Percentiles rank a stretch among this genome's conserved stretches.
phyloP scores from a whole-genome alignment of 2,888 invertebrate genomes.

The Dendrolimus houi region DNA sequence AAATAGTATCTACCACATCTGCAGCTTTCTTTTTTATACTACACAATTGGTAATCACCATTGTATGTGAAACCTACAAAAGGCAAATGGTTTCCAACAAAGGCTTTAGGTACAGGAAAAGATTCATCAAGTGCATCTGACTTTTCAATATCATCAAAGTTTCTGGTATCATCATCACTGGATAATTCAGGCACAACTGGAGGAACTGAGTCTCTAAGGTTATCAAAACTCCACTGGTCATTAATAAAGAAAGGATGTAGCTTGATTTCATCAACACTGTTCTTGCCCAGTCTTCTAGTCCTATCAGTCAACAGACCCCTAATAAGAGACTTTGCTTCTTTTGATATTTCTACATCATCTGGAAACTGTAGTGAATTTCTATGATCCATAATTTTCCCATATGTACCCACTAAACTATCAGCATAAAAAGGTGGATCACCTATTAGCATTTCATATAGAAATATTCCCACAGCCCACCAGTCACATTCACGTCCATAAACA shows the following conservation, averaged over 20 bases:
- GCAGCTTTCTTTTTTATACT: constrained; percentile 58
- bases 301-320: constrained; percentile 94
- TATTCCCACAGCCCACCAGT: constrained; percentile 99
- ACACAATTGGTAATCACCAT: constrained; percentile 91
- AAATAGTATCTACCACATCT: constrained; percentile 79
- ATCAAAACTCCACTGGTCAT: constrained; percentile 98
- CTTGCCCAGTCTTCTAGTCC: constrained; percentile 90
- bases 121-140: constrained; percentile 93
- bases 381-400: constrained; percentile 99
- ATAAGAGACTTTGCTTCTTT: constrained; percentile 92
- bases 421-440: constrained; percentile 99
- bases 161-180: constrained; percentile 97
- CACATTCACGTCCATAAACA: constrained; percentile 97
- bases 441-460: constrained; percentile 99
- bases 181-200: constrained; percentile 96
- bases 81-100: constrained; percentile 99
- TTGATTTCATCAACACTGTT: constrained; percentile 97
- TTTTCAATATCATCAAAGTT: constrained; percentile 99
- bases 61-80: constrained; percentile 98
- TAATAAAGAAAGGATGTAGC: constrained; percentile 94
- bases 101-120: constrained; percentile 96
- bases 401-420: constrained; percentile 97
- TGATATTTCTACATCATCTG: constrained; percentile 96
- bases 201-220: constrained; percentile 96
- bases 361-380: constrained; percentile 95